A percentile compares a stretch with the other conserved stretches of the same genome.
Conservation (phyloP, 1,140 invertebrate genomes). For the Temnothorax longispinosus region DNA sequence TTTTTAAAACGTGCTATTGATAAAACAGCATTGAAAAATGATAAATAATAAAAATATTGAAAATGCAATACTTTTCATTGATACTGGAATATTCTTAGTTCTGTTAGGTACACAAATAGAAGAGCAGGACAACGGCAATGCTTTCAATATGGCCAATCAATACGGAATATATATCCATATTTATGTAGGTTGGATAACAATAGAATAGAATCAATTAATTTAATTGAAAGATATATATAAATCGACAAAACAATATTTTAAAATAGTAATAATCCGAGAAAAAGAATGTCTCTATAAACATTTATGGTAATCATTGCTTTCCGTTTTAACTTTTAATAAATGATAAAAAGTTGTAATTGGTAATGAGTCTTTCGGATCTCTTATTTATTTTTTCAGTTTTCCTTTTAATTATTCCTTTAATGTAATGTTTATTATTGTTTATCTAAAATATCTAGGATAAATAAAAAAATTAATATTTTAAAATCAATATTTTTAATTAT, state of each 20-base stretch:
- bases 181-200: conserved; percentile 34
- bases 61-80: conserved; percentile 20
- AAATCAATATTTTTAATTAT: background rate
- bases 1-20: background rate
- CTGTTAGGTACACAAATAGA: conserved; percentile 3
- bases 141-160: conserved; percentile 45
- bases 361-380: background rate
- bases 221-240: conserved; percentile 36
- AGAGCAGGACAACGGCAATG: background rate
- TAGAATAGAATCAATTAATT: conserved; percentile 39
- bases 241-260: conserved; percentile 28
- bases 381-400: background rate
- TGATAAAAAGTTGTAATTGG: background rate
- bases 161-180: conserved; percentile 31
- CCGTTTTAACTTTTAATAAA: background rate
- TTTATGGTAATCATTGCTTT: background rate
- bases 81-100: conserved; percentile 8
- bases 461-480: background rate
- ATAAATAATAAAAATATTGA: background rate
- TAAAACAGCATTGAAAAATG: conserved; percentile 19
- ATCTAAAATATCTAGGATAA: background rate
- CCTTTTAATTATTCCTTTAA: background rate
- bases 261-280: conserved; percentile 2
- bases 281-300: background rate
- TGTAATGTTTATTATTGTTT: background rate